These are phyloP conservation scores for Naso thynnoides DNA, from an alignment of 2,797 vertebrate species.

Conservation along the genomic window DNA sequence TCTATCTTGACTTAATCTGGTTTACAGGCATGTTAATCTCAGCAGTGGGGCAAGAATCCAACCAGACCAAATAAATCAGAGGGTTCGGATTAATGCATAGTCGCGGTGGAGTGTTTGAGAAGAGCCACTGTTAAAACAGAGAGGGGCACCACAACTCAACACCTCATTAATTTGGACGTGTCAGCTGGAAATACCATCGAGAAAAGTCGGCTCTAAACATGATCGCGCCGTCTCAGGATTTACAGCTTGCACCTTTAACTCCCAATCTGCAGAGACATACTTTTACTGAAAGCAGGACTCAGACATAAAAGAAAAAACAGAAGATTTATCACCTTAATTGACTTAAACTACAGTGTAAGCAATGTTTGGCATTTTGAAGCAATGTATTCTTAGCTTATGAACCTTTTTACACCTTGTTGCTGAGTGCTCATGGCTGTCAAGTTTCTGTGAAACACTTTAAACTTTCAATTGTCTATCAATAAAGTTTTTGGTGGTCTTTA, in stretches of 20 bases:
- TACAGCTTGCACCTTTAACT: background rate
- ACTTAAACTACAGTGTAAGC: no score
- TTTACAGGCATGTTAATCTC: slow-evolving; percentile 57
- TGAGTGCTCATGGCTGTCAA: no score
- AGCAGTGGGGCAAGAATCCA: slow-evolving; percentile 38
- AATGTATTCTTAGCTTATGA: no score
- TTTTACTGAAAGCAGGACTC: background rate
- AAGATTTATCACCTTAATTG: no score
- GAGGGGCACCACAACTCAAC: slow-evolving; percentile 51
- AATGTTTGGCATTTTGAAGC: no score
- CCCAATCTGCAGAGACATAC: background rate
- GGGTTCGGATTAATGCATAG: slow-evolving; percentile 39
- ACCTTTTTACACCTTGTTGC: no score
- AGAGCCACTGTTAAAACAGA: slow-evolving; percentile 40
- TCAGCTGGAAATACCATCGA: slow-evolving; percentile 48
- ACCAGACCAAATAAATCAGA: slow-evolving; percentile 59
- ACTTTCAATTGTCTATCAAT: no score
- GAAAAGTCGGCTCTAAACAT: slow-evolving; percentile 35
- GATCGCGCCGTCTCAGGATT: background rate
- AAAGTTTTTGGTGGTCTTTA: no score
- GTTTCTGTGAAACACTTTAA: no score
- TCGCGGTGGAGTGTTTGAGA: slow-evolving; percentile 18
- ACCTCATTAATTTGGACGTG: slow-evolving; percentile 58
- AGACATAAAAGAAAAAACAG: no score
- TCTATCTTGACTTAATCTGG: slow-evolving; percentile 40